Conservation (phyloP, 2,797 vertebrate genomes). For the Meda fulgida region DNA sequence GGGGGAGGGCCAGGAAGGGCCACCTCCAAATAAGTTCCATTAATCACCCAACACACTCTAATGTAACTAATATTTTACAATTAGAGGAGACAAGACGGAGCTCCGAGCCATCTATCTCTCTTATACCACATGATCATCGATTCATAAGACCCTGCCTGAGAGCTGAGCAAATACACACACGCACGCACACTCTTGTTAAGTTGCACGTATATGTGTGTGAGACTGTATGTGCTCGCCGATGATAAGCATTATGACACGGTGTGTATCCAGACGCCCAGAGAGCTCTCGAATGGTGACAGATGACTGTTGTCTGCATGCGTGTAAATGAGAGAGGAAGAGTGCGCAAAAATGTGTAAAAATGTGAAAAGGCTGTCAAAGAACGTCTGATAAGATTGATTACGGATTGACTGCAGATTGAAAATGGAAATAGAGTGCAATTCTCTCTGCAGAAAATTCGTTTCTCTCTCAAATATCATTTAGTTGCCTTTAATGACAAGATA, state of each 20-base stretch:
- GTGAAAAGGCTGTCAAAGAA: slow-evolving; percentile 44
- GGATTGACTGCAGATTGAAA: slow-evolving; percentile 58
- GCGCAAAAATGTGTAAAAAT: slow-evolving; percentile 46
- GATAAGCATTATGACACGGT: slow-evolving; percentile 57
- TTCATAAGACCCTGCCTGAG: slow-evolving; percentile 96
- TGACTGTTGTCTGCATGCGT: slow-evolving; percentile 52
- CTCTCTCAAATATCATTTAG: slow-evolving; percentile 44
- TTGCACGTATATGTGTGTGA: slow-evolving; percentile 72
- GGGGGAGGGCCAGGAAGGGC: slow-evolving; percentile 81
- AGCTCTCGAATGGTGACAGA: slow-evolving; percentile 55
- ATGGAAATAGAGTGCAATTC: slow-evolving; percentile 55
- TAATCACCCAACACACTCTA: slow-evolving; percentile 99
- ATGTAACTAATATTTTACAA: slow-evolving; percentile 99
- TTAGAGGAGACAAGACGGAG: slow-evolving; percentile 99
- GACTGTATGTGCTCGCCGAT: slow-evolving; percentile 35
- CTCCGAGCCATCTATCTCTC: slow-evolving; percentile 99
- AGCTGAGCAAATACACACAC: slow-evolving; percentile 79
- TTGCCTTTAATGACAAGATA: slow-evolving; percentile 23
- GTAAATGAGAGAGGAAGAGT: slow-evolving; percentile 52
- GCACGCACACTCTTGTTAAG: slow-evolving; percentile 67
- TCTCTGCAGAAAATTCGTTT: slow-evolving; percentile 19
- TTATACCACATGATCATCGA: slow-evolving; percentile 99
- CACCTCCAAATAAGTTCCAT: slow-evolving; percentile 99
- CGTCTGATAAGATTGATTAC: slow-evolving; percentile 55
- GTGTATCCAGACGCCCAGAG: slow-evolving; percentile 47